Evolutionary conservation across 2,113 vertebrate species (phyloP), one percentile per base, ranked within the genome.

Genomic region (Diphyllodes magnificus): DNA sequence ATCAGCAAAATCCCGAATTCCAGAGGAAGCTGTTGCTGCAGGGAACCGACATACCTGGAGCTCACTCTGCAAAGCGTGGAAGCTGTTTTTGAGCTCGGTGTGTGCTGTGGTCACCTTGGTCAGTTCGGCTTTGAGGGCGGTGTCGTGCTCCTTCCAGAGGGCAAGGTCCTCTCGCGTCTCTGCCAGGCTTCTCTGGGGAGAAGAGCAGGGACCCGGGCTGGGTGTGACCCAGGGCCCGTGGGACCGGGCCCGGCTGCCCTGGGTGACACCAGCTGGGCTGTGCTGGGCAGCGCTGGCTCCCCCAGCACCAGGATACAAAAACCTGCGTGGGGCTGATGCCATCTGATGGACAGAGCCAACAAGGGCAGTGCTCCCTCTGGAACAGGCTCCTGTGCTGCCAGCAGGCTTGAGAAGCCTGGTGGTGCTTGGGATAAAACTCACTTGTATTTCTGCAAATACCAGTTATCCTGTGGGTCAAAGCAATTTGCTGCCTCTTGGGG

Each of bases 111-210:
- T 97, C 64, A 98, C 94, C 11, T 97, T 86, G 73, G 21, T 97
- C 88, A 96, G 92, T 10, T 96, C 98, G 3, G 97, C 95, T 94
- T 97, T 98, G 83, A 99, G 95, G 1, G 98, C 94, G 71, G 98
- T 90, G 4, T 97, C 98, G 66, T 98, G 97, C 73, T 96, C 97
- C 57, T 98, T 98, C 99, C 99, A 99, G 70, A 97, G 96, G 79
- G 96, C 78, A 2, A 98, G 98, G 56, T 99, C 98, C 60, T 97
- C 96, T 56, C 97, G 96, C 0, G 96, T 93, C 11, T 96, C 95
- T 61, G 96, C 97, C 61, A 99, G 95, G 27, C 96, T 98, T 92
- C 98, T 98, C 99, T 99, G 85, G 24, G 37, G 86, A 71, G 31
- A 51, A 17, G 33, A 95, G 77, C 12, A 9, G 79, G 59, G 31